Evolutionary conservation across 2,113 vertebrate genomes (phyloP), one percentile per base, ranked within the genome.

Genomic region (Actinemys pallida): DNA sequence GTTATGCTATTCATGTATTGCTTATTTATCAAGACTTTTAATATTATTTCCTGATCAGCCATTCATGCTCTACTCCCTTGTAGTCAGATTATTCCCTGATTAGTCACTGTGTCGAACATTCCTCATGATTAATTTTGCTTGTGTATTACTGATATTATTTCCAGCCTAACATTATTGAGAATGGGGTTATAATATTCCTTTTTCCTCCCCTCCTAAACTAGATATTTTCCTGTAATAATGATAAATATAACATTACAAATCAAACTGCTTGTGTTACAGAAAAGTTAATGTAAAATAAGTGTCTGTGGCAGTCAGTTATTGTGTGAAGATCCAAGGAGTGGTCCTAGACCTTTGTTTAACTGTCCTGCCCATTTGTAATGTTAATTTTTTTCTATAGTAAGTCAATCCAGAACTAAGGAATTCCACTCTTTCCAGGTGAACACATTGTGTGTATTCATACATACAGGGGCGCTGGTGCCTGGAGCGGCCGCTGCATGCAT

Each of bases 361-460:
- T 56, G 42, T 93, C 79, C 14, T 89, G 31, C 90, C 89, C 2
- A 39, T 81, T 84, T 94, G 90, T 87, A 81, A 94, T 93, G n/a
- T 35, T 88, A 39, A 80, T 86, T 88, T 14, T 94, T 95, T 95
- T 92, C 78, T 82, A 78, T 49, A 90, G 72, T 29, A 91, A 90
- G 52, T 54, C 79, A 50, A 31, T 54, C 42, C 29, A 79, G 31
- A 69, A 87, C 54, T 90, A 53, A 75, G 59, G 72, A 88, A 12
- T 94, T 75, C 12, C 42, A 0, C 54, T 83, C 6, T 87, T 93
- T 81, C 57, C 89, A 96, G 90, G 94, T 96, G 94, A 96, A 89
- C 4, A 95, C 25, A 10, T 54, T 31, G 0, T 47, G 42, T 52
- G 49, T 78, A 3, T 19, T 95, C 89, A 45, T 45, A 5, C 42